These are phyloP conservation scores for Scaptomyza pallida DNA, from an alignment of 1,140 invertebrate genomes.

Conservation along the genomic window DNA sequence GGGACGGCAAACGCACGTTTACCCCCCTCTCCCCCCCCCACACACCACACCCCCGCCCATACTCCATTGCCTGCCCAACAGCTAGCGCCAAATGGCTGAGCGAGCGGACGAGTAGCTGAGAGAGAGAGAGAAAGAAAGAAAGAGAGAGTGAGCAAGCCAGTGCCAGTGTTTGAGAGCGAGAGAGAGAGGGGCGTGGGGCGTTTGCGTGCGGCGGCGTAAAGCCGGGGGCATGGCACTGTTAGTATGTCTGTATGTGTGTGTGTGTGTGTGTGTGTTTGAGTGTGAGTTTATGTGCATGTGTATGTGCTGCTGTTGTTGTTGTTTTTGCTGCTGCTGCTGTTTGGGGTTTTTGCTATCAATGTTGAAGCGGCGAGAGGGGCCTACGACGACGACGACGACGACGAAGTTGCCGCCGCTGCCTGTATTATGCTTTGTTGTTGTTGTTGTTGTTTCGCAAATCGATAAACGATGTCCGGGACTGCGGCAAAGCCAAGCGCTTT, in stretches of 20 bases:
- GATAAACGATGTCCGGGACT: slow-evolving; percentile 77
- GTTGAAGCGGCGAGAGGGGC: slow-evolving; percentile 58
- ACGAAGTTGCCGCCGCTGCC: slow-evolving; percentile 19
- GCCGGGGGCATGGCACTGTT: slow-evolving; percentile 51
- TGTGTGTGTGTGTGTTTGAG: slow-evolving; percentile 9
- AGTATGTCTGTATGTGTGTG: slow-evolving; percentile 15
- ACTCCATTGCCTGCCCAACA: neutral
- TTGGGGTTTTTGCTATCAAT: slow-evolving; percentile 55
- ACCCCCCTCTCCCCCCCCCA: neutral
- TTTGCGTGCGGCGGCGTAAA: slow-evolving; percentile 57
- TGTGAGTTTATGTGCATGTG: slow-evolving; percentile 7
- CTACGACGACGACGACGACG: slow-evolving; percentile 55
- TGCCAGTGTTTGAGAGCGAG: neutral
- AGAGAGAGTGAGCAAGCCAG: slow-evolving; percentile 2
- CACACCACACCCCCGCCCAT: neutral
- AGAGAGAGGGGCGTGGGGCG: slow-evolving; percentile 27
- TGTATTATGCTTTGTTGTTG: slow-evolving; percentile 47
- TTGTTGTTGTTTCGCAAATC: slow-evolving; percentile 73
- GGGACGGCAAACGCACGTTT: slow-evolving; percentile 38
- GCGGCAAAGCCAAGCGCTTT: slow-evolving; percentile 69
- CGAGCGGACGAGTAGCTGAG: slow-evolving; percentile 36
- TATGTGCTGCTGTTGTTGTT: slow-evolving; percentile 8
- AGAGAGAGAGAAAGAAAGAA: slow-evolving; percentile 14
- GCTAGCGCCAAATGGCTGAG: slow-evolving; percentile 41
- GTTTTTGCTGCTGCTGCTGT: slow-evolving; percentile 22